Base-by-base conservation (phyloP, 2,888 invertebrate species). In the Galeruca laticollis region DNA sequence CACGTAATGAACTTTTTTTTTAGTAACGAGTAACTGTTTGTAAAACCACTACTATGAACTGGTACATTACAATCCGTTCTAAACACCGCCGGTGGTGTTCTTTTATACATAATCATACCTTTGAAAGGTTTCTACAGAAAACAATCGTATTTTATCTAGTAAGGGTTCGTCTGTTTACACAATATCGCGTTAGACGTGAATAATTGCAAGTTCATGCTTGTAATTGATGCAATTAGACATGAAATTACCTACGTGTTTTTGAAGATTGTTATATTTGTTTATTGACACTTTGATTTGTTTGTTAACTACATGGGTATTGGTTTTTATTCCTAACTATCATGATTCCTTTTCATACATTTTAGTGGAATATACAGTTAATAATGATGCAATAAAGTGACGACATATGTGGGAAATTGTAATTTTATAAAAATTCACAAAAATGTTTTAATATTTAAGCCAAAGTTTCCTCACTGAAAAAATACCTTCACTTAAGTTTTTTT, bases 161-260 rank as follows among this genome's bases (percentile, higher is more conserved):
- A 49, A 49, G 21, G 31, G 49, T 47, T 49, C 9, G 26, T 49
- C 11, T 60, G 49, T 60, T 60, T 47, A 49, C 31, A 60, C 15
- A 49, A 60, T 2, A 31, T 26, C 18, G 60, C 11, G 37, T 21
- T 43, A 21, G 43, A 59, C 21, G 40, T 21, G 40, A 11, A 21
- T 59, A 60, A 60, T 26, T 43, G 26, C n/a, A 15, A 21, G 31
- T 60, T 40, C 40, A 43, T 60, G 60, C 43, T 60, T 49, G 33
- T 60, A 31, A 15, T 49, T 18, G 43, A 60, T 26, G 43, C 26
- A 60, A 47, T 49, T 49, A 60, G 31, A 60, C 18, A 60, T 26
- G 18, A 37, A 60, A 60, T 47, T n/a, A n/a, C n/a, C n/a, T 60
- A 13, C 43, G 26, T 47, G 33, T 49, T 40, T 60, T 31, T 37